Percentiles rank a stretch among this genome's conserved stretches.
phyloP scores from a whole-genome alignment of 1,140 invertebrate genomes.

The Pogonognathellus flavescens region DNA sequence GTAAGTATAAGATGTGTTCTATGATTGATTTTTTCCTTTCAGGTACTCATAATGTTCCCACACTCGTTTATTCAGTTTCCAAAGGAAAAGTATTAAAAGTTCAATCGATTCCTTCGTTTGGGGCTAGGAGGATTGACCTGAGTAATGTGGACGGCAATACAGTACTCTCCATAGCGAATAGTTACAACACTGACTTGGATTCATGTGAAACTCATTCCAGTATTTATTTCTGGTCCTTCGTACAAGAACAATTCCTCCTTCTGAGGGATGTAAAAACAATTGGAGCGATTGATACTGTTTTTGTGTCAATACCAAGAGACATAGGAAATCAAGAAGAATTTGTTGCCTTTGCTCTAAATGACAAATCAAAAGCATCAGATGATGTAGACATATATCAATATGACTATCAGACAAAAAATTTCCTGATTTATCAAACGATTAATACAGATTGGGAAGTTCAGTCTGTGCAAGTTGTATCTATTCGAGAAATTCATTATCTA shows the following conservation, averaged over 20 bases:
- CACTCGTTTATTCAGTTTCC: background rate
- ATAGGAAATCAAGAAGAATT: background rate
- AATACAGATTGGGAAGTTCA: background rate
- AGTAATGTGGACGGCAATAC: background rate
- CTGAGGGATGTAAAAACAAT: conserved; percentile 47
- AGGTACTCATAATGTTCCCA: background rate
- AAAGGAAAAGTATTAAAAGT: background rate
- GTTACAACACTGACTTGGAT: background rate
- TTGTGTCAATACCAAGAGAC: background rate
- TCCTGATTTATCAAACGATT: conserved; percentile 16
- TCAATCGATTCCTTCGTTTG: background rate
- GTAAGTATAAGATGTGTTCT: too few relatives aligned
- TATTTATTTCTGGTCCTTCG: conserved; percentile 55
- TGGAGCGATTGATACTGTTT: conserved; percentile 44
- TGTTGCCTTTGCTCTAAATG: conserved; percentile 9
- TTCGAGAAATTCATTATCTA: background rate
- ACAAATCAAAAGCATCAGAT: background rate
- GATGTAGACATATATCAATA: conserved; percentile 18
- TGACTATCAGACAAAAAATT: background rate
- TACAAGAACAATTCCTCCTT: conserved; percentile 33
- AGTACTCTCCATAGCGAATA: conserved; percentile 58
- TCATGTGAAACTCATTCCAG: conserved; percentile 1
- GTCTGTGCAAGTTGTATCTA: background rate
- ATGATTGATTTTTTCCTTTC: background rate
- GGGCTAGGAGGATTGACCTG: background rate